Evolutionary conservation across 2,888 invertebrate genomes (phyloP), one percentile per base, ranked within the genome.

Genomic region (Andrena minutula): DNA sequence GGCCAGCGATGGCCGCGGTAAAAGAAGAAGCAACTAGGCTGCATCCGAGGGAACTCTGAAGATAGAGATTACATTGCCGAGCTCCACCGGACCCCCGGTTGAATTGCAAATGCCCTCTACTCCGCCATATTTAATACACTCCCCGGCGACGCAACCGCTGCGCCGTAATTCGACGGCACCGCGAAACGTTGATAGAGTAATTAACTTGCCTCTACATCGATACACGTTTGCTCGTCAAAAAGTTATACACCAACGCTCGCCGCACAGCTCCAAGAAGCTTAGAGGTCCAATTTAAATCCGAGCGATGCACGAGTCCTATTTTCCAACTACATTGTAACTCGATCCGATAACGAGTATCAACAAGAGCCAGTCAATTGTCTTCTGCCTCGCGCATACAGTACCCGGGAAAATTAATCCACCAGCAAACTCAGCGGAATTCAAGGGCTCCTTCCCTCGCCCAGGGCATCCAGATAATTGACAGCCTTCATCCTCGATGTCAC

Each of bases 51-150:
- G 51, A 78, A 66, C 66, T 60, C 60, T 41, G 41, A 78, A 66
- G 77, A 78, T 66, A 78, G 78, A 78, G 78, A 78, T 78, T 78
- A 78, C 60, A 51, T 78, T 77, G 51, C 66, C 23, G 12, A 28
- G 78, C 58, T 76, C n/a, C 28, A 26, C 12, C n/a, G 77, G 65
- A 77, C 58, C 49, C 23, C 10, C 58, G 26, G 78, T 77, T 77
- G 78, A 78, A 78, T 78, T 77, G 78, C 77, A 77, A 78, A 78
- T 78, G 51, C 35, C 49, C 49, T 77, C 16, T 23, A 51, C 78
- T 77, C 47, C 16, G n/a, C 41, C 51, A n/a, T 78, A 78, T 77
- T 41, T 77, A 77, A 77, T 78, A 77, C 35, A 60, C 64, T 77
- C 65, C 23, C 49, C 32, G 51, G 58, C 65, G n/a, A 51, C 60